These are phyloP conservation scores for Aegithalos caudatus DNA, from an alignment of 2,113 vertebrate genomes.

Conservation along the genomic window DNA sequence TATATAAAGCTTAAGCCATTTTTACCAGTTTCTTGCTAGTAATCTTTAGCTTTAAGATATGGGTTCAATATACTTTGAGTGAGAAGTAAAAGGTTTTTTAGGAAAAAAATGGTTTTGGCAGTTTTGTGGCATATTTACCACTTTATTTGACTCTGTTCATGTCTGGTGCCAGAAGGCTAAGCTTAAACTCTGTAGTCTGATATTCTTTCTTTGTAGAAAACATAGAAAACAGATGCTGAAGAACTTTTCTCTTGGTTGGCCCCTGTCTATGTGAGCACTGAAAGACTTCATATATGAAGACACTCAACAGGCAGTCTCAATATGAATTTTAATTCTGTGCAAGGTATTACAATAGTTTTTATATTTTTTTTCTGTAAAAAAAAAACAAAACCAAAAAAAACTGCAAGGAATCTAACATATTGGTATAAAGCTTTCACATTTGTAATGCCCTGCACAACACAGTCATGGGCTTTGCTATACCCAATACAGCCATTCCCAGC, in stretches of 20 bases:
- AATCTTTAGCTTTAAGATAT: background rate
- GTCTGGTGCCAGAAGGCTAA: background rate
- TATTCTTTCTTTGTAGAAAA: background rate
- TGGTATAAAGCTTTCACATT: background rate
- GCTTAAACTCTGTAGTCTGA: background rate
- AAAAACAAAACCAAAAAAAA: background rate
- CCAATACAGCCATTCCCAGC: background rate
- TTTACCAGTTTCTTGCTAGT: background rate
- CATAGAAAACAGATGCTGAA: background rate
- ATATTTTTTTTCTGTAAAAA: background rate
- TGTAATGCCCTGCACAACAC: background rate
- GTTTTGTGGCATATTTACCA: background rate
- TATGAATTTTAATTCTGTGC: background rate
- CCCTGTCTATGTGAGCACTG: background rate
- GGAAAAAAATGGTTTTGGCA: background rate
- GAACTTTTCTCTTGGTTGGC: background rate
- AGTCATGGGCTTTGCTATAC: background rate
- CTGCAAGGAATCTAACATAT: background rate
- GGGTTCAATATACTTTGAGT: background rate
- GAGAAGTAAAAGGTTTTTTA: background rate
- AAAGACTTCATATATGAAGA: background rate
- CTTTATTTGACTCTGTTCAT: background rate
- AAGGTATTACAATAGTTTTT: background rate
- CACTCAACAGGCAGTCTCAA: background rate
- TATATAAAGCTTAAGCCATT: background rate